These are phyloP conservation scores for Acanthoscelides obtectus DNA, from an alignment of 2,888 invertebrate species.

Conservation along the genomic window DNA sequence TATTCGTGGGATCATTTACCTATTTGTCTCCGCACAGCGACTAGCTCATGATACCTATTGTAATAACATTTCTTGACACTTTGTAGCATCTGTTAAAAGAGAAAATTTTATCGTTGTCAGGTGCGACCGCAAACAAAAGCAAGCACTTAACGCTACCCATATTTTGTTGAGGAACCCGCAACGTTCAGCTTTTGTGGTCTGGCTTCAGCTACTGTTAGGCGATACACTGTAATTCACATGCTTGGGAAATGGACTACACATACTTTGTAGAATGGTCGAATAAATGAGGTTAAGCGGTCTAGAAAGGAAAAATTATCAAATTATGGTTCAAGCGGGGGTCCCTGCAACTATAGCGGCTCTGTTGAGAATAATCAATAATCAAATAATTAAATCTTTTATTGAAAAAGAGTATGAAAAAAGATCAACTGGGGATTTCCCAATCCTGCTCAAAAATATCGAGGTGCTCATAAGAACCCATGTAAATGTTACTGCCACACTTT, in stretches of 20 bases:
- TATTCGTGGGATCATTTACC: background rate
- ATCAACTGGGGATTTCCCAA: too few relatives aligned
- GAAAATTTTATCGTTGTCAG: background rate
- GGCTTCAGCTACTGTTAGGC: background rate
- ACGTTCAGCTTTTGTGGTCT: background rate
- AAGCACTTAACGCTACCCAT: background rate
- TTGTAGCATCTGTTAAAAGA: background rate
- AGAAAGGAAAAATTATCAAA: too few relatives aligned
- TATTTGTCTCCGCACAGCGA: background rate
- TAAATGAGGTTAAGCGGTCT: too few relatives aligned
- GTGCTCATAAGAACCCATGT: too few relatives aligned
- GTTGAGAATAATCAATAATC: too few relatives aligned
- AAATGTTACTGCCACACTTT: too few relatives aligned
- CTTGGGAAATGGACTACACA: background rate
- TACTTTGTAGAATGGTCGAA: too few relatives aligned
- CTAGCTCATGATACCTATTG: background rate
- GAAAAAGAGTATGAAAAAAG: too few relatives aligned
- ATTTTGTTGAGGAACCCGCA: background rate
- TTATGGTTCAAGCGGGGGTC: too few relatives aligned
- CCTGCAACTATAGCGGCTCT: too few relatives aligned
- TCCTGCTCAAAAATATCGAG: too few relatives aligned
- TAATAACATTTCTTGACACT: background rate
- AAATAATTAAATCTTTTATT: too few relatives aligned
- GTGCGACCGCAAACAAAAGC: conserved; percentile 2
- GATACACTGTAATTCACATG: background rate